Evolutionary conservation across 2,797 vertebrate genomes (phyloP).

Genomic region (Gadopsis marmoratus): DNA sequence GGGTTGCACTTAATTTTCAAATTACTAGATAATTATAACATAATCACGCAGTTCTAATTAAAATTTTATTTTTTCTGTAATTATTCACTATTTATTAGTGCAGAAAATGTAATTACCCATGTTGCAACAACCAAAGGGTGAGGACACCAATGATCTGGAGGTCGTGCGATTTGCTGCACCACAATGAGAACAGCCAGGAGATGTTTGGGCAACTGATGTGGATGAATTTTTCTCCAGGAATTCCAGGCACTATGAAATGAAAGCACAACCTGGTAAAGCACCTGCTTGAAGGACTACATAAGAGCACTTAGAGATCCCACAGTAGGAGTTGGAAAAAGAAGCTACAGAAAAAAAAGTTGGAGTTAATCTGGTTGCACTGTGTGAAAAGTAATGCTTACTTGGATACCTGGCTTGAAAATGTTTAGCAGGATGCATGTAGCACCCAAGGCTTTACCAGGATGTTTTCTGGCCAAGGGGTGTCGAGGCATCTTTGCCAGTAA

Average conservation of each 20-base stretch:
- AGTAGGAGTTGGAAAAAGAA: not conserved
- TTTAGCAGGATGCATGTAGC: conserved; percentile 6
- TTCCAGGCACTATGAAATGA: conserved; percentile 33
- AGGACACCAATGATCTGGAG: conserved; percentile 7
- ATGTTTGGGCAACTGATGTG: conserved; percentile 15
- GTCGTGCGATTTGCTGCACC: conserved; percentile 1
- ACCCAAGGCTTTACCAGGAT: conserved; percentile 9
- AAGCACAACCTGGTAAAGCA: conserved; percentile 16
- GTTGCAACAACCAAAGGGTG: conserved; percentile 7
- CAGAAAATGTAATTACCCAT: not conserved
- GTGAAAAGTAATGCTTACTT: conserved; percentile 19
- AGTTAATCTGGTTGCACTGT: conserved; percentile 9
- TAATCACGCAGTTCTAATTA: not conserved
- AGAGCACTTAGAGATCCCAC: conserved; percentile 13
- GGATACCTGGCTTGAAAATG: conserved; percentile 27
- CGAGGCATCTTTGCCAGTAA: not conserved
- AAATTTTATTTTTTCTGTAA: conserved; percentile 7
- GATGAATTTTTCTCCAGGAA: conserved; percentile 4
- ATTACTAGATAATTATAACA: conserved; percentile 4
- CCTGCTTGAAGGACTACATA: conserved; percentile 23
- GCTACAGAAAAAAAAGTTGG: conserved; percentile 1
- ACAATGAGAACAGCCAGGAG: conserved; percentile 3
- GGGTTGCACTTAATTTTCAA: not conserved
- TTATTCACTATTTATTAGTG: conserved; percentile 5
- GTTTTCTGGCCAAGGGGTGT: not conserved